These are phyloP conservation scores for Maccullochella peelii DNA, from an alignment of 2,113 vertebrate genomes.

Conservation along the genomic window DNA sequence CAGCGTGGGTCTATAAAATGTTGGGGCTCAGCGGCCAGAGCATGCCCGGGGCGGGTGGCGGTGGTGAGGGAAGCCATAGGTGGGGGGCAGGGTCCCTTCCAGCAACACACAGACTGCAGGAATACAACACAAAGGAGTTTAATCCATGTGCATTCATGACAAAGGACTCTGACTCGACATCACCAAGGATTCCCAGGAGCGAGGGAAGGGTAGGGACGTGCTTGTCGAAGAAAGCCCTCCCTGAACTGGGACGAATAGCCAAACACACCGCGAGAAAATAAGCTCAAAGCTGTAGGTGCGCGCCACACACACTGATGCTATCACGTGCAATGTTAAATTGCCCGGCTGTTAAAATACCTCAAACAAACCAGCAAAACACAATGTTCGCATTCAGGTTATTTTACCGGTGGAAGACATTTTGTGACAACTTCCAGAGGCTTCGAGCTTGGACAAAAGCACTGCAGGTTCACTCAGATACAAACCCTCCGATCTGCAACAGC, in stretches of 20 bases:
- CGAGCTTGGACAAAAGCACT: conserved; percentile 49
- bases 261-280: conserved; percentile 23
- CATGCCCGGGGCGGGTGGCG: conserved; percentile 28
- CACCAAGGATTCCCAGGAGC: conserved; percentile 31
- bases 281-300: neutral
- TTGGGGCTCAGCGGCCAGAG: conserved; percentile 2
- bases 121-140: conserved; percentile 76
- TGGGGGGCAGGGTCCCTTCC: conserved; percentile 65
- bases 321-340: conserved; percentile 34
- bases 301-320: neutral
- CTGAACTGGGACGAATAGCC: conserved; percentile 10
- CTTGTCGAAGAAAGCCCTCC: conserved; percentile 3
- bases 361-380: neutral
- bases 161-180: conserved; percentile 54
- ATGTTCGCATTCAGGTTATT: neutral
- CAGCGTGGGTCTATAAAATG: neutral
- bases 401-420: neutral
- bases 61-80: neutral
- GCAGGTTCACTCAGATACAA: conserved; percentile 63
- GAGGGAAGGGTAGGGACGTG: conserved; percentile 28
- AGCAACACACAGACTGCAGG: conserved; percentile 42
- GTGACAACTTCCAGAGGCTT: conserved; percentile 1
- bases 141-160: conserved; percentile 63
- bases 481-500: conserved; percentile 54
- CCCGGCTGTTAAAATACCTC: neutral